Conservation (phyloP, 2,888 invertebrate genomes). For the Eupithecia subfuscata region DNA sequence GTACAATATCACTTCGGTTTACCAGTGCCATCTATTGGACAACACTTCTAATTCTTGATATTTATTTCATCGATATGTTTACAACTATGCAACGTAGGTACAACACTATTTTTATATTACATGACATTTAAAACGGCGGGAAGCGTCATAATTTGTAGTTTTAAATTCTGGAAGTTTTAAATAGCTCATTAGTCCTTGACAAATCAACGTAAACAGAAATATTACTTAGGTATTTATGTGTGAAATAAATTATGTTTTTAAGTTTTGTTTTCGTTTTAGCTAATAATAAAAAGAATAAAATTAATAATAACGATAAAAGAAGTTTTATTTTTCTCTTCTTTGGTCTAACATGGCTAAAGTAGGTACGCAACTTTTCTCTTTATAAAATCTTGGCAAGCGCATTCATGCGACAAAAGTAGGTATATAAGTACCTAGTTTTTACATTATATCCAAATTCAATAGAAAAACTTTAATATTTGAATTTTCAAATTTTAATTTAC, state of each 20-base stretch:
- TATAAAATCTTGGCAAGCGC: constrained; percentile 6
- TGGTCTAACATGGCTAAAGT: neutral
- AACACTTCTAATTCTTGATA: constrained; percentile 25
- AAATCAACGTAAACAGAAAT: neutral
- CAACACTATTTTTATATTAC: constrained; percentile 37
- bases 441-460: neutral
- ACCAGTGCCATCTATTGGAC: constrained; percentile 32
- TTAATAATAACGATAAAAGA: neutral
- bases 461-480: neutral
- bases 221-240: neutral
- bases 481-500: neutral
- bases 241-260: neutral
- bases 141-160: constrained; percentile 43
- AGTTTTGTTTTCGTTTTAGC: neutral
- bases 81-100: constrained; percentile 36
- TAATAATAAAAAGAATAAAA: neutral
- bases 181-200: neutral
- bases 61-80: constrained; percentile 37
- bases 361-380: constrained; percentile 1
- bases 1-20: constrained; percentile 27
- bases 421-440: neutral
- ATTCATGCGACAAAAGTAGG: constrained; percentile 10
- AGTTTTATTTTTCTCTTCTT: neutral
- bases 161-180: constrained; percentile 26
- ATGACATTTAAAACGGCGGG: constrained; percentile 53